phyloP scores from a whole-genome alignment of 2,113 vertebrate genomes.

The Corythaixoides concolor region DNA sequence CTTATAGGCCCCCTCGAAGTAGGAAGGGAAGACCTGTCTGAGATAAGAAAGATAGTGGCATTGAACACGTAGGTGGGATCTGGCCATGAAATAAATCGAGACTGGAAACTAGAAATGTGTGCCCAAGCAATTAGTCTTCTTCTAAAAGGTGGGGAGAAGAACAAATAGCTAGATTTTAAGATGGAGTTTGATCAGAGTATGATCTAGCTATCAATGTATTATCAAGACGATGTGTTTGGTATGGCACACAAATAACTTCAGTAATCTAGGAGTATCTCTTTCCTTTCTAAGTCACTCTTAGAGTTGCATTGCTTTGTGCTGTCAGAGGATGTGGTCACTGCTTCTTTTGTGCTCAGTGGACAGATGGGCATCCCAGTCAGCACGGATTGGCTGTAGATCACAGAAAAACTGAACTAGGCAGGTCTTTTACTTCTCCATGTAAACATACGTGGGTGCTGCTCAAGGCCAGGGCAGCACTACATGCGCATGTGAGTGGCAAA shows the following conservation, averaged over 20 bases:
- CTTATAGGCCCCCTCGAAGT: too few species aligned
- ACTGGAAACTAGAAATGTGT: neutral
- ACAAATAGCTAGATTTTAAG: neutral
- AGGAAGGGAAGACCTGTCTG: neutral
- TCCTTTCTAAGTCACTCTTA: neutral
- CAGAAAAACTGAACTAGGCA: neutral
- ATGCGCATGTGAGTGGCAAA: neutral
- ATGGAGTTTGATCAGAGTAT: neutral
- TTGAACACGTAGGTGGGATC: neutral
- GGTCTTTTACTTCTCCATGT: neutral
- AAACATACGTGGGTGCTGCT: neutral
- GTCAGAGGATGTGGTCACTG: neutral
- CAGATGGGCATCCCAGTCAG: neutral
- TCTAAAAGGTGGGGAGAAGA: neutral
- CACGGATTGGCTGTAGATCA: neutral
- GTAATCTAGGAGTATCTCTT: neutral
- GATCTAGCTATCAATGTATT: neutral
- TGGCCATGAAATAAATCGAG: neutral
- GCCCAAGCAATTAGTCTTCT: neutral
- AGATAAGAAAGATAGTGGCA: neutral
- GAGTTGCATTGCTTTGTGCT: neutral
- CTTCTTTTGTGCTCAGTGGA: neutral
- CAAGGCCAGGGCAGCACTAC: neutral
- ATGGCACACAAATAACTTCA: neutral
- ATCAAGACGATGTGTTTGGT: neutral